These are phyloP conservation scores for Leuciscus waleckii DNA, from an alignment of 2,797 vertebrate species.

Conservation along the genomic window DNA sequence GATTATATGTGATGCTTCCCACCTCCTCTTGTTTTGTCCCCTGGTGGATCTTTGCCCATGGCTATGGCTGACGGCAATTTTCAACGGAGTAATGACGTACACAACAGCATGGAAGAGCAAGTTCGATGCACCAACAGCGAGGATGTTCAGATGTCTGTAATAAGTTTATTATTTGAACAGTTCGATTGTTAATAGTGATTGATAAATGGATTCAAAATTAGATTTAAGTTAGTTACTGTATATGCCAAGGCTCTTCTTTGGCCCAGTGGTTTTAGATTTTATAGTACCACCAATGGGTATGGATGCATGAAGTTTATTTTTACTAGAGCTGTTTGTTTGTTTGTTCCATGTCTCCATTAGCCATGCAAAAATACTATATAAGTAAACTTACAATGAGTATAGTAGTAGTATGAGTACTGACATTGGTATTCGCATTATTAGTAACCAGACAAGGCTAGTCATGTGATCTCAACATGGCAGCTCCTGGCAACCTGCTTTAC, in stretches of 20 bases:
- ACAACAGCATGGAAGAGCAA: conserved; percentile 36
- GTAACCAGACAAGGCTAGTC: neutral
- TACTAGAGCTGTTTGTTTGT: neutral
- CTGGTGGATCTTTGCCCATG: conserved; percentile 67
- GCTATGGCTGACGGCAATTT: conserved; percentile 70
- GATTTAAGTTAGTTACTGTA: neutral
- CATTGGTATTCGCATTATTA: neutral
- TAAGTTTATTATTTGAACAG: neutral
- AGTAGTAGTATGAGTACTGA: neutral
- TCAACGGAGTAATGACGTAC: conserved; percentile 29
- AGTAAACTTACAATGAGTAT: neutral
- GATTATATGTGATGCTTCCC: conserved; percentile 79
- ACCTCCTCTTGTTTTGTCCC: conserved; percentile 70
- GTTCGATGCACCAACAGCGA: conserved; percentile 31
- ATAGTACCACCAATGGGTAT: neutral
- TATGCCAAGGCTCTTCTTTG: neutral
- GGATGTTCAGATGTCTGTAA: neutral
- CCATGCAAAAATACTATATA: neutral
- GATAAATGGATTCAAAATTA: neutral
- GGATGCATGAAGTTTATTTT: neutral
- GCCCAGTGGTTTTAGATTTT: neutral
- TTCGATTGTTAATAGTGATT: neutral
- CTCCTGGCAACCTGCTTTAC: neutral
- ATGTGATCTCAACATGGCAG: neutral
- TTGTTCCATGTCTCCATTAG: neutral